Evolutionary conservation across 2,888 invertebrate genomes (phyloP).

Genomic region (Eurytoma adleriae): DNA sequence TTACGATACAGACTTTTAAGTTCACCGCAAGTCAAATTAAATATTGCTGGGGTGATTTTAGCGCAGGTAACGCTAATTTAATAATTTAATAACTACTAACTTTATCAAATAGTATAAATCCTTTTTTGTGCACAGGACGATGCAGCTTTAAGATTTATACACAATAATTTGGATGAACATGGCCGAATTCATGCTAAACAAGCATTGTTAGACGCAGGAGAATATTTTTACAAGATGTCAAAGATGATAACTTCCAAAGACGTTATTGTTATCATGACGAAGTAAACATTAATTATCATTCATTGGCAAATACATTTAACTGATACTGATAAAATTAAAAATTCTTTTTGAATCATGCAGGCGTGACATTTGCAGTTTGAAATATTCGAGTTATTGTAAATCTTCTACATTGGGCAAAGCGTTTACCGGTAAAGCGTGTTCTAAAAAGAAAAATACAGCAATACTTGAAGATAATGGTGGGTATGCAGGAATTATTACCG

Average conservation of each 20-base stretch:
- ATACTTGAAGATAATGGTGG: conserved; percentile 55
- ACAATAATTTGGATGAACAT: conserved; percentile 43
- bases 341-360: conserved; percentile 9
- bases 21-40: conserved; percentile 51
- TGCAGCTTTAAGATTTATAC: conserved; percentile 37
- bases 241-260: conserved; percentile 41
- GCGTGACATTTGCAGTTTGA: conserved; percentile 52
- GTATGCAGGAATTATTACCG: conserved; percentile 54
- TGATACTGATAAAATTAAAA: background rate
- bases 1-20: conserved; percentile 45
- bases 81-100: background rate
- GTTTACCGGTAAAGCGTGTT: conserved; percentile 52
- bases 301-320: too few relatives aligned
- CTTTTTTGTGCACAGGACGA: conserved; percentile 37
- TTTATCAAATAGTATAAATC: background rate
- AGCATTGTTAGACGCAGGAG: conserved; percentile 49
- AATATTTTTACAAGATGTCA: conserved; percentile 40
- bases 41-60: conserved; percentile 54
- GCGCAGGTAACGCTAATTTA: conserved; percentile 35
- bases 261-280: conserved; percentile 49
- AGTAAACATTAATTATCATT: conserved; percentile 27
- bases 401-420: conserved; percentile 53
- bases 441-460: conserved; percentile 51
- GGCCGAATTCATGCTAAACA: conserved; percentile 49
- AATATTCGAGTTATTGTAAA: conserved; percentile 45